Conservation (phyloP, 2,797 vertebrate genomes). For the Leptodactylus fallax region DNA sequence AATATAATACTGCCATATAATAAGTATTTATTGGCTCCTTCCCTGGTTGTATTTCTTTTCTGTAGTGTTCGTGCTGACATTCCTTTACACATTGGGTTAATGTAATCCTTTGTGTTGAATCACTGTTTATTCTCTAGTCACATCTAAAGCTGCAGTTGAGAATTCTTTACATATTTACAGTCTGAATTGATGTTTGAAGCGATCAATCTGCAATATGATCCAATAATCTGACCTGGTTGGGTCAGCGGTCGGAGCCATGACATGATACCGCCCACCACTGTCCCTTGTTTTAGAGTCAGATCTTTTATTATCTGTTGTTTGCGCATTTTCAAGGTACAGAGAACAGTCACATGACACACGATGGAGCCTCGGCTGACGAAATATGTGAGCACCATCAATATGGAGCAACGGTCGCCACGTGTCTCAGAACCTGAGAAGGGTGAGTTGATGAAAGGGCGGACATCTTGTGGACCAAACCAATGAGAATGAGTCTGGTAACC, state of each 20-base stretch:
- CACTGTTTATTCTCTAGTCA: not conserved
- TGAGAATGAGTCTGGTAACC: not conserved
- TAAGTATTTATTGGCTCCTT: not conserved
- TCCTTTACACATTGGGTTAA: too few species aligned
- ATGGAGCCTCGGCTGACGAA: constrained; percentile 67
- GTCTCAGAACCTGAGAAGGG: constrained; percentile 67
- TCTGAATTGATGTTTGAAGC: too few species aligned
- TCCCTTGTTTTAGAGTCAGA: not conserved
- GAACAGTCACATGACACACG: constrained; percentile 17
- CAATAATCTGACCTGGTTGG: too few species aligned
- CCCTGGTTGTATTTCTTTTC: too few species aligned
- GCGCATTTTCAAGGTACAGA: not conserved
- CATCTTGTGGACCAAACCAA: not conserved
- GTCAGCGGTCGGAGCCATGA: too few species aligned
- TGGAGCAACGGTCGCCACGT: constrained; percentile 67
- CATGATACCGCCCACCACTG: too few species aligned
- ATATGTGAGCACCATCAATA: constrained; percentile 63
- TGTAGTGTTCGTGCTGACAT: too few species aligned
- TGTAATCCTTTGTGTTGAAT: too few species aligned
- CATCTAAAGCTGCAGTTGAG: not conserved
- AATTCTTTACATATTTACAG: too few species aligned
- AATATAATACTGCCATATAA: not conserved
- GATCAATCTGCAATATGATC: too few species aligned
- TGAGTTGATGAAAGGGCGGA: constrained; percentile 44
- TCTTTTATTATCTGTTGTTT: not conserved